Percentiles rank a stretch among this genome's conserved stretches.
These are phyloP conservation scores for Hemithea aestivaria DNA, from an alignment of 2,888 invertebrate species.

Conservation along the genomic window DNA sequence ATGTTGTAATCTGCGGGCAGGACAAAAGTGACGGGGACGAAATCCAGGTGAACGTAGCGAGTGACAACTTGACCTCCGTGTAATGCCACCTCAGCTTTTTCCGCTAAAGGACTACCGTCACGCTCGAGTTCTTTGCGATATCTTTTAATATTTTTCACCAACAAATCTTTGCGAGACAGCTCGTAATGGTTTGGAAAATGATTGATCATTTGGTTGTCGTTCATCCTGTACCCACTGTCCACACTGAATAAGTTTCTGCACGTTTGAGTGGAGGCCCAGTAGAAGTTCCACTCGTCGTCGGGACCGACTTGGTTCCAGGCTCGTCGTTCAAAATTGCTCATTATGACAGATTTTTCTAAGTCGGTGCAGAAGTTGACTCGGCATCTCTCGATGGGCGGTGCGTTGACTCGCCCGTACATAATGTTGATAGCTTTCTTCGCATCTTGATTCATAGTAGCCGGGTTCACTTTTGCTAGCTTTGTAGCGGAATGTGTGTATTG, in stretches of 20 bases:
- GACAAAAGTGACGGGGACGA: conserved; percentile 95
- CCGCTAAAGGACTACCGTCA: conserved; percentile 92
- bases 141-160: conserved; percentile 97
- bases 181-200: conserved; percentile 98
- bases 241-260: conserved; percentile 90
- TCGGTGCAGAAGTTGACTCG: conserved; percentile 63
- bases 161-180: conserved; percentile 94
- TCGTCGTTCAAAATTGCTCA: conserved; percentile 54
- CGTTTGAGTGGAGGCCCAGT: conserved; percentile 95
- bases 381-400: conserved; percentile 63
- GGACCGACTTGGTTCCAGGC: conserved; percentile 89
- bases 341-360: conserved; percentile 52
- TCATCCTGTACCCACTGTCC: conserved; percentile 61
- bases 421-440: conserved; percentile 54
- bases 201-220: conserved; percentile 95
- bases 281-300: conserved; percentile 97
- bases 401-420: conserved; percentile 69
- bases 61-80: conserved; percentile 82
- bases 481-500: conserved; percentile 37
- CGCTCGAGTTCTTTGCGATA: conserved; percentile 95
- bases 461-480: conserved; percentile 15
- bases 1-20: conserved; percentile 97
- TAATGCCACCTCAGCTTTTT: conserved; percentile 78
- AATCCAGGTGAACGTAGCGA: conserved; percentile 88
- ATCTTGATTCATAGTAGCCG: conserved; percentile 51